Conservation (phyloP, 2,113 vertebrate genomes). For the Sporophila hypoxantha region DNA sequence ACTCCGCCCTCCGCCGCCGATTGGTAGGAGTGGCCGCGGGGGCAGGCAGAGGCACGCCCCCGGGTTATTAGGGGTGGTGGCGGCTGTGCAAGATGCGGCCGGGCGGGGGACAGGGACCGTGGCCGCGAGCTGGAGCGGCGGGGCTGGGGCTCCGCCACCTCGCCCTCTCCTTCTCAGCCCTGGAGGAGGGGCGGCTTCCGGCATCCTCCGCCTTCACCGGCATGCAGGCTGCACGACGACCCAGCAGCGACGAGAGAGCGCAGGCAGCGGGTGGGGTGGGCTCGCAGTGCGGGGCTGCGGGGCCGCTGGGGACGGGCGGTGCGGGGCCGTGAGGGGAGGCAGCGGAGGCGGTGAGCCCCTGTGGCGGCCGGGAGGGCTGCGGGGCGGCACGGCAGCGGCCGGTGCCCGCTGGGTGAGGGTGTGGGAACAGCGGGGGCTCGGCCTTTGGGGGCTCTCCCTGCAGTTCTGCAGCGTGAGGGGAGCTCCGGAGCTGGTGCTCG, state of each 20-base stretch:
- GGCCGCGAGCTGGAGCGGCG: fast-evolving
- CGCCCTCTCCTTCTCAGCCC: background rate
- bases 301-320: background rate
- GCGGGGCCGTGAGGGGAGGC: background rate
- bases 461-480: background rate
- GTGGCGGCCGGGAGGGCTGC: background rate
- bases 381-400: background rate
- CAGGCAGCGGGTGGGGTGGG: background rate
- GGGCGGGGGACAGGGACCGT: fast-evolving
- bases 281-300: background rate
- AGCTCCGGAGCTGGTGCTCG: background rate
- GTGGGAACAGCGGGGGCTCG: background rate
- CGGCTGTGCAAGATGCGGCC: background rate
- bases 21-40: background rate
- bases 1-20: fast-evolving
- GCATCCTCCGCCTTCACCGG: background rate
- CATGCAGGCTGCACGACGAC: background rate
- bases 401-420: background rate
- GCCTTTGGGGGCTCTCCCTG: too few species aligned
- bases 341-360: background rate
- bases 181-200: background rate
- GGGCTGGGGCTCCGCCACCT: fast-evolving
- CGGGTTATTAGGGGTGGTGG: fast-evolving
- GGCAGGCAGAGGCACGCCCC: background rate
- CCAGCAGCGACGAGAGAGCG: too few species aligned